Evolutionary conservation across 1,140 invertebrate species (phyloP).

Genomic region (Asobara japonica): DNA sequence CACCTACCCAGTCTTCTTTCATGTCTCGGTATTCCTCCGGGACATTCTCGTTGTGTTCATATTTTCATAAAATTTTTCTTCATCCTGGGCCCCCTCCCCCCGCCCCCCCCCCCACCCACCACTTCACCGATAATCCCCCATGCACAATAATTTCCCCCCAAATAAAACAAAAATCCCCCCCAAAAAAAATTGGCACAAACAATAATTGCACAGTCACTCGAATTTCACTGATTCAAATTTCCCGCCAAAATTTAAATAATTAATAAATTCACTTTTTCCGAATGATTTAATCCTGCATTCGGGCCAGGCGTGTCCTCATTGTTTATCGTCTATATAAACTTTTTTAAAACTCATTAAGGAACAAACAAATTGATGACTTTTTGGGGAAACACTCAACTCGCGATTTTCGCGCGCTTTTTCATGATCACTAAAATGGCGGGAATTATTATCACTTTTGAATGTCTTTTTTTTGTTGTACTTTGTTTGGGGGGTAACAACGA

Average conservation of each 20-base stretch:
- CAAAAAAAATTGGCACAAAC: neutral
- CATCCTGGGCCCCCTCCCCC: neutral
- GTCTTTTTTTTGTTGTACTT: neutral
- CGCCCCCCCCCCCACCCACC: neutral
- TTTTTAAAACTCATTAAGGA: neutral
- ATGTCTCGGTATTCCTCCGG: constrained; percentile 44
- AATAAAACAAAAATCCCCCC: neutral
- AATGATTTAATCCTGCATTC: neutral
- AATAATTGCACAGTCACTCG: neutral
- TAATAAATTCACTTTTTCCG: neutral
- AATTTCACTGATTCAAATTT: too few relatives aligned
- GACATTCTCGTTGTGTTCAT: constrained; percentile 32
- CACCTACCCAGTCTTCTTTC: constrained; percentile 46
- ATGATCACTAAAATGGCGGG: neutral
- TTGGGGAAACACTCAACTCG: neutral
- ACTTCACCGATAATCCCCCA: neutral
- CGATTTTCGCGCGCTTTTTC: neutral
- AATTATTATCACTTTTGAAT: neutral
- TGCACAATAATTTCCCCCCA: too few relatives aligned
- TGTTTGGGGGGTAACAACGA: constrained; percentile 10
- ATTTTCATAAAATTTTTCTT: constrained; percentile 32
- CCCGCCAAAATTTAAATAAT: too few relatives aligned
- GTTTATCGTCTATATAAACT: neutral
- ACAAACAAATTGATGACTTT: neutral
- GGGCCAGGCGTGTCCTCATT: neutral